phyloP scores from a whole-genome alignment of 1,140 invertebrate genomes.

The Ceratosolen solmsi region DNA sequence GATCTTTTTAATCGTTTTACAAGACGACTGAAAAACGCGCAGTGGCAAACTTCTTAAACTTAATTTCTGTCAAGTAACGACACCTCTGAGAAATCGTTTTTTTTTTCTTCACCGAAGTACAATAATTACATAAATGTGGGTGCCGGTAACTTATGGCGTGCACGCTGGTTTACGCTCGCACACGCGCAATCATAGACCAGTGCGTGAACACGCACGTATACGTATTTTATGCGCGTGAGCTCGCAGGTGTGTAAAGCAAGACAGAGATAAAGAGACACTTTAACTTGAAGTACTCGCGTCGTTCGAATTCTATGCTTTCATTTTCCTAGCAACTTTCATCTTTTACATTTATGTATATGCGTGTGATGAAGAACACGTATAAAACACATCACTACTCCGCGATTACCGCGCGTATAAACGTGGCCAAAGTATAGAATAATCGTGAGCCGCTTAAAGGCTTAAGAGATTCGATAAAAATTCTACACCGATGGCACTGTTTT shows the following conservation, averaged over 20 bases:
- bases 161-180: no score
- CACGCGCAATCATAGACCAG: no score
- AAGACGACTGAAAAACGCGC: not conserved
- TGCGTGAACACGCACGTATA: no score
- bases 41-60: slow-evolving; percentile 4
- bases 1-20: slow-evolving; percentile 23
- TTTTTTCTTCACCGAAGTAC: not conserved
- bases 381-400: not conserved
- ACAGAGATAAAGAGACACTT: no score
- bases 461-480: slow-evolving; percentile 68
- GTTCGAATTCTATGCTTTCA: not conserved
- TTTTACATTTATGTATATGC: not conserved
- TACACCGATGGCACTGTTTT: slow-evolving; percentile 27
- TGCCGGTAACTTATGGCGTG: no score
- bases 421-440: slow-evolving; percentile 53
- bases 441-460: slow-evolving; percentile 70
- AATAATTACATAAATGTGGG: not conserved
- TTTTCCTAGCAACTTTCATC: not conserved
- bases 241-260: no score
- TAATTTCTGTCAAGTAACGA: slow-evolving; percentile 40
- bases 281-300: not conserved
- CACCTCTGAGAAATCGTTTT: slow-evolving; percentile 11
- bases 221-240: no score
- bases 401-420: not conserved
- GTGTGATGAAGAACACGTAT: not conserved